Evolutionary conservation across 2,797 vertebrate genomes (phyloP).

Genomic region (Rhynchotus rufescens): DNA sequence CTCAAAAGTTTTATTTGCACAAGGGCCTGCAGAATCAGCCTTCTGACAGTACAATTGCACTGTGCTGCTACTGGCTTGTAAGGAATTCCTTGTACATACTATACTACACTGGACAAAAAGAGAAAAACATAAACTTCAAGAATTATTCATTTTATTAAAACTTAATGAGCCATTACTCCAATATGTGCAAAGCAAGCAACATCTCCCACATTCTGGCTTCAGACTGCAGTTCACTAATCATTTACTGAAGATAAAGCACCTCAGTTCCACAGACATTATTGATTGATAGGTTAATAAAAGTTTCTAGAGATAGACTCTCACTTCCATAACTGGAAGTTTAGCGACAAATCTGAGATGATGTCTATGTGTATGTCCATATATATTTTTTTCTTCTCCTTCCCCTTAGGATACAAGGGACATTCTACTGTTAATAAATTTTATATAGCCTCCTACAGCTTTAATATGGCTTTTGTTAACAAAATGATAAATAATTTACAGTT

Average conservation of each 20-base stretch:
- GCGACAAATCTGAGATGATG: slow-evolving; percentile 37
- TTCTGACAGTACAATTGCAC: background rate
- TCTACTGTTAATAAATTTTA: background rate
- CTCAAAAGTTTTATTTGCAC: background rate
- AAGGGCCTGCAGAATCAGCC: background rate
- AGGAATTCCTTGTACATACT: background rate
- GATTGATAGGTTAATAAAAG: slow-evolving; percentile 57
- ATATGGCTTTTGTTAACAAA: background rate
- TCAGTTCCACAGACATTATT: slow-evolving; percentile 39
- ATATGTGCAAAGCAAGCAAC: slow-evolving; percentile 17
- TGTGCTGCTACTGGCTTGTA: background rate
- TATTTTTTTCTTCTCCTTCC: background rate
- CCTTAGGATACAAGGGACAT: background rate
- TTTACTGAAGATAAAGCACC: slow-evolving; percentile 35
- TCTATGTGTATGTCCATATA: too few species aligned
- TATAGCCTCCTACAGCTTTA: background rate
- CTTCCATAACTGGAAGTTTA: slow-evolving; percentile 57
- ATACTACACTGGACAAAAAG: background rate
- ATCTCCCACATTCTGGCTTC: slow-evolving; percentile 31
- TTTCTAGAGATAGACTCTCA: slow-evolving; percentile 29
- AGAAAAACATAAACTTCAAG: slow-evolving; percentile 28
- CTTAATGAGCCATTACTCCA: slow-evolving; percentile 44
- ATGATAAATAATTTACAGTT: background rate
- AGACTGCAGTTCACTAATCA: slow-evolving; percentile 65
- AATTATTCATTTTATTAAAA: slow-evolving; percentile 63